A percentile compares a stretch with the other conserved stretches of the same genome.
phyloP scores from a whole-genome alignment of 2,113 vertebrate species.

The Brienomyrus longianalis region DNA sequence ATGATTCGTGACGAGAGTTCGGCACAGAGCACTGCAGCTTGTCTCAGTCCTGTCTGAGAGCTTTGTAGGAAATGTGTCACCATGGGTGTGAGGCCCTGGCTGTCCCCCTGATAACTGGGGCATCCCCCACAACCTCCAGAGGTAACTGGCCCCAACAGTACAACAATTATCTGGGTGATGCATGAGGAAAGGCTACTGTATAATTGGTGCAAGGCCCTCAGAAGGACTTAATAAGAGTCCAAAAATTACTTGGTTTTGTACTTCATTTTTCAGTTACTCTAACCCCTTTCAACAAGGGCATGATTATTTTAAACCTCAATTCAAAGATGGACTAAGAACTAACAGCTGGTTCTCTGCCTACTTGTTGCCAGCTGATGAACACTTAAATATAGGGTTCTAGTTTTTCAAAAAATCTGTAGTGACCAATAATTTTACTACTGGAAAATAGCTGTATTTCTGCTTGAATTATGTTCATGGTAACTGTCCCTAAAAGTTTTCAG shows the following conservation, averaged over 20 bases:
- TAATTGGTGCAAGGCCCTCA: not conserved
- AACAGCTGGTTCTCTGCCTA: not conserved
- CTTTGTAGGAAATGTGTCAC: not conserved
- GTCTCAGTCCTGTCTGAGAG: not conserved
- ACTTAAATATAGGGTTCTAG: not conserved
- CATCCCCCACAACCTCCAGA: constrained; percentile 24
- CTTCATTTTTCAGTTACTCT: not conserved
- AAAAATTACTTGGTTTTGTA: not conserved
- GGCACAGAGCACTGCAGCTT: constrained; percentile 32
- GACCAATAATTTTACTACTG: not conserved
- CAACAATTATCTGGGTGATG: constrained; percentile 8
- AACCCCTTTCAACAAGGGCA: not conserved
- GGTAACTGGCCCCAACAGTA: constrained; percentile 8
- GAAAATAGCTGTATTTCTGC: not conserved
- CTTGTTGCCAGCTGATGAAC: not conserved
- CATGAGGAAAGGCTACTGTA: not conserved
- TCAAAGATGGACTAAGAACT: not conserved
- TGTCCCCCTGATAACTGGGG: constrained; percentile 11
- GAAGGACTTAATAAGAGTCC: not conserved
- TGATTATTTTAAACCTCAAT: not conserved
- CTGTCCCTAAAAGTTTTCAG: not conserved
- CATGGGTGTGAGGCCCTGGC: not conserved
- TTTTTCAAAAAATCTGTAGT: not conserved
- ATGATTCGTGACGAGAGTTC: constrained; percentile 43
- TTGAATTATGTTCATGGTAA: not conserved